Conservation (phyloP, 1,140 invertebrate genomes). For the Temnothorax curvispinosus region DNA sequence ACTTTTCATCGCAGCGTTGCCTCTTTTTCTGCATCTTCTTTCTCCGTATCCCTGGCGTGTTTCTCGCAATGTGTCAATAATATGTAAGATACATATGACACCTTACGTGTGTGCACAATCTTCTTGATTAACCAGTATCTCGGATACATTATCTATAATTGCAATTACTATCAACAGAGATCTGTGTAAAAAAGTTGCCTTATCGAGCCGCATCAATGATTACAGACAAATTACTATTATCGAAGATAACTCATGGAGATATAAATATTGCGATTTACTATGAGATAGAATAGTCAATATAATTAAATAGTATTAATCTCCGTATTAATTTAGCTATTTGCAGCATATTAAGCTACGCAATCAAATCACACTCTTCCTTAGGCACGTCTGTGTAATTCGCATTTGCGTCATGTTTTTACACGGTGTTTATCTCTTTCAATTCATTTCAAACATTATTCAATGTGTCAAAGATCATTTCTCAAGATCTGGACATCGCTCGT, state of each 20-base stretch:
- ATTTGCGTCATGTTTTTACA: background rate
- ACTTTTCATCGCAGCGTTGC: background rate
- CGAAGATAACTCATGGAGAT: background rate
- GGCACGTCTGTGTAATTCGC: background rate
- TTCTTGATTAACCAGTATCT: conserved; percentile 10
- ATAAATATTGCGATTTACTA: background rate
- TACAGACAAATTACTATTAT: background rate
- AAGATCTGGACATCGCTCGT: background rate
- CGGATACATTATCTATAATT: background rate
- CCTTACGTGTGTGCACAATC: too few species aligned
- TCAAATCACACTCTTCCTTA: background rate
- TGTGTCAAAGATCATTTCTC: background rate
- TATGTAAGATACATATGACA: background rate
- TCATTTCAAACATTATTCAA: background rate
- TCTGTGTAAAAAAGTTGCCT: background rate
- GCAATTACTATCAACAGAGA: background rate
- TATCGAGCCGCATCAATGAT: background rate
- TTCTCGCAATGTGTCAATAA: background rate
- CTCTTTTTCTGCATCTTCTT: background rate
- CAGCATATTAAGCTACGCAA: background rate
- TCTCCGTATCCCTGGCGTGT: background rate
- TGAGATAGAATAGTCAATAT: background rate
- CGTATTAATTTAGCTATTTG: background rate
- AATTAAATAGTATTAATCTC: background rate
- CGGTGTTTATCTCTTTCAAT: background rate